Percentiles rank a stretch among this genome's conserved stretches.
Conservation (phyloP, 2,113 vertebrate genomes). For the Hylia prasina region DNA sequence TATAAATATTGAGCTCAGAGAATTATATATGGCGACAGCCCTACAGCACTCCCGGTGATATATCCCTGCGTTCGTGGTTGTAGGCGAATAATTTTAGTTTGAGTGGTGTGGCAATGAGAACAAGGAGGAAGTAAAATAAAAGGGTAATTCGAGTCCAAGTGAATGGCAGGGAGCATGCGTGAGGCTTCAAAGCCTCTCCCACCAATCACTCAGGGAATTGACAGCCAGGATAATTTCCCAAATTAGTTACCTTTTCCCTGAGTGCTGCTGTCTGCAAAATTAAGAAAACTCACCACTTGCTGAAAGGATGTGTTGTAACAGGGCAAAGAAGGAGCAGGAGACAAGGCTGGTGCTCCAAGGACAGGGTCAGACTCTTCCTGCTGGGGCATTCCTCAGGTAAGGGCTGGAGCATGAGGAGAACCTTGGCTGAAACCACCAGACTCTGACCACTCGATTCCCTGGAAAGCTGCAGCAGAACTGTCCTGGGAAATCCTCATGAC, state of each 20-base stretch:
- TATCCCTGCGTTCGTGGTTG: constrained; percentile 49
- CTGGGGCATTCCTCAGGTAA: not conserved
- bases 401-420: not conserved
- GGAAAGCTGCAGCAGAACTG: not conserved
- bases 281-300: not conserved
- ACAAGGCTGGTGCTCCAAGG: not conserved
- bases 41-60: constrained; percentile 61
- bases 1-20: constrained; percentile 65
- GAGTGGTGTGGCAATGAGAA: constrained; percentile 59
- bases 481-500: not conserved
- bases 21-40: constrained; percentile 66
- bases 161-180: constrained; percentile 4
- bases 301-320: not conserved
- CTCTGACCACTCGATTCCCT: not conserved
- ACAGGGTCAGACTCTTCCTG: not conserved
- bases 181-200: not conserved
- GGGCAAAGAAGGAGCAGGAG: not conserved
- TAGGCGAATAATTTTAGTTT: constrained; percentile 61
- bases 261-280: not conserved
- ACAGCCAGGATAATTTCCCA: not conserved
- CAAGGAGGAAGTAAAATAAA: constrained; percentile 61
- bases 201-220: not conserved
- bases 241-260: not conserved
- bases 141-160: constrained; percentile 30
- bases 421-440: not conserved